Evolutionary conservation across 2,797 vertebrate species (phyloP).

Genomic region (Enteromius argenteus): DNA sequence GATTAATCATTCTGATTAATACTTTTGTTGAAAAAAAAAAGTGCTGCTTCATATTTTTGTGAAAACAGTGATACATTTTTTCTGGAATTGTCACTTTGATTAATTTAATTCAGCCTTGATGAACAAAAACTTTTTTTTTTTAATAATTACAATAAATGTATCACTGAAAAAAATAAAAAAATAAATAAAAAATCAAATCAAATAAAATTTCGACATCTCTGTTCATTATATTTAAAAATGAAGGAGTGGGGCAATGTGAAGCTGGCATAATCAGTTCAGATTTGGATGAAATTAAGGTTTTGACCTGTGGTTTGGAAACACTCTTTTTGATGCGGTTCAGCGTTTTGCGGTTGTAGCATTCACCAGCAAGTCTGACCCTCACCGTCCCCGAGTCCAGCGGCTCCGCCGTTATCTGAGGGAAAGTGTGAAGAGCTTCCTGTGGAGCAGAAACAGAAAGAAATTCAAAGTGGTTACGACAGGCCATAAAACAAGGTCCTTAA

Average conservation of each 20-base stretch:
- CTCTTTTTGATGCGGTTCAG: slow-evolving; percentile 92
- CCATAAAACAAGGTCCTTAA: neutral
- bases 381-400: slow-evolving; percentile 80
- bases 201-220: neutral
- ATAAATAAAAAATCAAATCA: too few relatives aligned
- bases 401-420: slow-evolving; percentile 72
- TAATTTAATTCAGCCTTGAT: too few relatives aligned
- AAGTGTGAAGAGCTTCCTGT: slow-evolving; percentile 87
- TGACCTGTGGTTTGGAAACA: slow-evolving; percentile 89
- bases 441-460: neutral
- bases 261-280: neutral
- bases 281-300: neutral
- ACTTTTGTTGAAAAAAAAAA: too few relatives aligned
- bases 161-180: too few relatives aligned
- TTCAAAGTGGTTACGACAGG: neutral
- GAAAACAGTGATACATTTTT: too few relatives aligned
- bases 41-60: too few relatives aligned
- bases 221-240: neutral
- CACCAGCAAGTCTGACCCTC: slow-evolving; percentile 85
- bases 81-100: too few relatives aligned
- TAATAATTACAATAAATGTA: too few relatives aligned
- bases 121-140: too few relatives aligned
- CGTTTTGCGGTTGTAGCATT: slow-evolving; percentile 93
- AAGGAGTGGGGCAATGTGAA: neutral
- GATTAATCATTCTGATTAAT: too few relatives aligned